Conservation (phyloP, 2,888 invertebrate species). For the Trichopoda pennipes region DNA sequence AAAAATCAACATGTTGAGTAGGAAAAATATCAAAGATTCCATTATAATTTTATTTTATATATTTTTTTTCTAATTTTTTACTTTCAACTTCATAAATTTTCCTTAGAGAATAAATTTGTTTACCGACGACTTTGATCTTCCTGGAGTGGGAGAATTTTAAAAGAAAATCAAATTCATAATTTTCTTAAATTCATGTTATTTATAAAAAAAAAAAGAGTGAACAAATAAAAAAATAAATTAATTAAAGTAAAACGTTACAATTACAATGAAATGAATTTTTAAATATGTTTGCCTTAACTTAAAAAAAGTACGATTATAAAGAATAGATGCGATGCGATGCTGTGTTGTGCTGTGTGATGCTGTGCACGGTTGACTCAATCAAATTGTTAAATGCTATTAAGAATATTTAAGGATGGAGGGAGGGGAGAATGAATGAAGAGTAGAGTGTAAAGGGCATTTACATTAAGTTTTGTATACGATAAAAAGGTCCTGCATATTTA, state of each 20-base stretch:
- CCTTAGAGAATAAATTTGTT: conserved; percentile 35
- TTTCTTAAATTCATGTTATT: conserved; percentile 53
- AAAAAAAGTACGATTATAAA: no score
- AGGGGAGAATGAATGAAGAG: neutral
- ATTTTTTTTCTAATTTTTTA: conserved; percentile 64
- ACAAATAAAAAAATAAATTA: conserved; percentile 46
- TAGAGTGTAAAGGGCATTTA: neutral
- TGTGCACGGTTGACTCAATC: conserved; percentile 28
- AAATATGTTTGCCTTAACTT: conserved; percentile 51
- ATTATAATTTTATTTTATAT: conserved; percentile 40
- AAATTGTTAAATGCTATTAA: conserved; percentile 42
- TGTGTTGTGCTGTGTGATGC: no score
- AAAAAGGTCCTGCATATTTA: conserved; percentile 61
- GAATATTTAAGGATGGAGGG: neutral
- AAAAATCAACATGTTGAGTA: conserved; percentile 23
- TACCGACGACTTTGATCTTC: conserved; percentile 58
- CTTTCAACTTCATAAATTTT: conserved; percentile 23
- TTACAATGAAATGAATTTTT: conserved; percentile 62
- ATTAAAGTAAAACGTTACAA: conserved; percentile 63
- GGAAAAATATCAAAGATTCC: conserved; percentile 50
- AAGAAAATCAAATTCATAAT: conserved; percentile 22
- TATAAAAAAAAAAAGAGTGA: conserved; percentile 28
- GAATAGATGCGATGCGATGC: conserved; percentile 19
- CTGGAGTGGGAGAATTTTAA: neutral
- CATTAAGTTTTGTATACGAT: neutral